Base-by-base conservation (phyloP, 1,140 invertebrate species). In the Euglossa dilemma region DNA sequence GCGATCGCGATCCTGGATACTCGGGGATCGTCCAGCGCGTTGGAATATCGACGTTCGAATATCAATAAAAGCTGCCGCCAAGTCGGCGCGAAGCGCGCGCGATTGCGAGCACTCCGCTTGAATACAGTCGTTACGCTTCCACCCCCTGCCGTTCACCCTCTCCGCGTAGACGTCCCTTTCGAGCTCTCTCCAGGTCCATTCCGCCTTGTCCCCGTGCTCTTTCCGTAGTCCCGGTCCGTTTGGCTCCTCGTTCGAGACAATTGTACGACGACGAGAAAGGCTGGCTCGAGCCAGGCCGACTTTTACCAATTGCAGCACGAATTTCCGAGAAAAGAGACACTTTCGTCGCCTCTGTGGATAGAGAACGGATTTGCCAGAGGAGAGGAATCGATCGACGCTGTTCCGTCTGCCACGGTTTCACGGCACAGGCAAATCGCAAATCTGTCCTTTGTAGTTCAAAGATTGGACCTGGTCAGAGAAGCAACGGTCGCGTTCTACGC, bases 121-220 rank as follows among this genome's bases (percentile, higher is more conserved):
- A 91, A 91, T 91, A 83, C 85, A 84, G 83, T 91, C 90, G 90
- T 91, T 91, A 91, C 84, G 71, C 67, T 86, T 56, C 64, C 61
- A 78, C 70, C 57, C 64, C 59, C 72, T 61, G 18, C n/a, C n/a
- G 20, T 67, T 72, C 64, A 74, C 79, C 66, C 70, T 20, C 11
- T 61, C 54, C 11, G 69, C 25, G 20, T 18, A 36, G 25, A 71
- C 36, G 43, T 67, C 36, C 36, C 28, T 72, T 14, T 54, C 63
- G 57, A 63, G 77, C 57, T 25, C 50, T 25, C 50, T 57, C 64
- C 61, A 54, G 45, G 14, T 59, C 57, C n/a, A 59, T 57, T 61
- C 52, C 61, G 23, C 18, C 77, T 54, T 52, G 54, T 74, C 70
- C 70, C 73, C 74, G 36, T 36, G 25, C 64, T 66, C 83, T 25